Conservation (phyloP, 1,140 invertebrate genomes). For the Aplysia californica region DNA sequence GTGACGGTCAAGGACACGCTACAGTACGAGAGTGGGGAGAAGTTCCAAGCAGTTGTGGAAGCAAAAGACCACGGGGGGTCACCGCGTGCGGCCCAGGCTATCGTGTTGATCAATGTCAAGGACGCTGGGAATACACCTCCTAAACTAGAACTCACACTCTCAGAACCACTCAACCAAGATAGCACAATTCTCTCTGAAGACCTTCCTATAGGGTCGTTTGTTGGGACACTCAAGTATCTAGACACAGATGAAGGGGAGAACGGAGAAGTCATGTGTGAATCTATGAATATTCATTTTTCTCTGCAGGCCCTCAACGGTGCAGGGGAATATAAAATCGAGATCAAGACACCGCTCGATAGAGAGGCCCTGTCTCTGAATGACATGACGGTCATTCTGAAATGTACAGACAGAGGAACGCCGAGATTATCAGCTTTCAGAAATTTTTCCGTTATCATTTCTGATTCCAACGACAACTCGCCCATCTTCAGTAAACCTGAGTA, state of each 20-base stretch:
- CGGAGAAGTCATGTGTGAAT: slow-evolving; percentile 77
- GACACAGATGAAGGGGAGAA: slow-evolving; percentile 88
- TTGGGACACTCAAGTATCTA: slow-evolving; percentile 84
- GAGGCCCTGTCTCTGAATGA: slow-evolving; percentile 83
- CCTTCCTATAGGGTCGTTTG: slow-evolving; percentile 85
- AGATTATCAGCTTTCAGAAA: slow-evolving; percentile 37
- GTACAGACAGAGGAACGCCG: slow-evolving; percentile 77
- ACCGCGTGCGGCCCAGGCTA: slow-evolving; percentile 8
- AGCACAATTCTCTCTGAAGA: slow-evolving; percentile 86
- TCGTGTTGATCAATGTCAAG: slow-evolving; percentile 16
- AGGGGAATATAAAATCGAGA: slow-evolving; percentile 62
- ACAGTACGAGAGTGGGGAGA: slow-evolving; percentile 26
- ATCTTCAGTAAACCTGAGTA: slow-evolving; percentile 40
- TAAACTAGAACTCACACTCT: slow-evolving; percentile 12
- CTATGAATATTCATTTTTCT: slow-evolving; percentile 2
- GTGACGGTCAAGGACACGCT: slow-evolving; percentile 73
- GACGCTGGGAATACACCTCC: slow-evolving; percentile 32
- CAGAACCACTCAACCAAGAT: slow-evolving; percentile 4
- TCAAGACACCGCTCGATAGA: slow-evolving; percentile 76
- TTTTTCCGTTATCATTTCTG: slow-evolving; percentile 51
- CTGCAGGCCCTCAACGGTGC: slow-evolving; percentile 17
- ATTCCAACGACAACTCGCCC: slow-evolving; percentile 46
- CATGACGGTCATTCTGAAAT: slow-evolving; percentile 87
- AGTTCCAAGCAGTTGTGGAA: slow-evolving; percentile 34
- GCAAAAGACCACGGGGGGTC: slow-evolving; percentile 32